A percentile compares a stretch with the other conserved stretches of the same genome.
Evolutionary conservation across 1,140 invertebrate genomes (phyloP).

Genomic region (Melanaphis sacchari): DNA sequence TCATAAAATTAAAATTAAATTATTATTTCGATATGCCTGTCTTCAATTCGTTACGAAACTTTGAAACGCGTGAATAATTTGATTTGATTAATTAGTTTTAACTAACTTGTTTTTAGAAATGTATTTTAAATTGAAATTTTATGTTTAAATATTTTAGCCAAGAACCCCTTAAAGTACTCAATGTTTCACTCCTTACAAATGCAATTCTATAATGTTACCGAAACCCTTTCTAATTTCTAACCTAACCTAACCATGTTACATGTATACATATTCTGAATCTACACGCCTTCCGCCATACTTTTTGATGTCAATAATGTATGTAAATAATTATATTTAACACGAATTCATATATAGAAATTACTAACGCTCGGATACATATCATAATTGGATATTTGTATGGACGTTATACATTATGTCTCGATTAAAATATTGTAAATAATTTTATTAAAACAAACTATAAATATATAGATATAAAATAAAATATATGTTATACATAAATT

Average conservation of each 20-base stretch:
- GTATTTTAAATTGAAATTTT: neutral
- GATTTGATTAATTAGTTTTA: neutral
- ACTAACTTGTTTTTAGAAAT: neutral
- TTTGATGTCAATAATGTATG: neutral
- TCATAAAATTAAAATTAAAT: neutral
- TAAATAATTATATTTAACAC: neutral
- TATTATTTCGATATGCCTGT: neutral
- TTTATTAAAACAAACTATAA: neutral
- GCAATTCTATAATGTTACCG: neutral
- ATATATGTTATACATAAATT: neutral
- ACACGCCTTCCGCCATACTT: neutral
- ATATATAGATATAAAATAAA: neutral
- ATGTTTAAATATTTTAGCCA: neutral
- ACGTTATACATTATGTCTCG: neutral
- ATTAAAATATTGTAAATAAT: neutral
- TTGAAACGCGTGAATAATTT: neutral
- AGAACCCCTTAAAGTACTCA: neutral
- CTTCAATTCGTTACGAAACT: neutral
- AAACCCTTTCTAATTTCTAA: slow-evolving; percentile 19
- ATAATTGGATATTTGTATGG: neutral
- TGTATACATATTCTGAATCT: neutral
- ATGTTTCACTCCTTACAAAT: neutral
- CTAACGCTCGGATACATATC: neutral
- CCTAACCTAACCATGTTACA: neutral
- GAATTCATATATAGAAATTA: neutral